Percentiles rank a stretch among this genome's conserved stretches.
Conservation (phyloP, 2,113 vertebrate genomes). For the Periophthalmodon schlosseri region DNA sequence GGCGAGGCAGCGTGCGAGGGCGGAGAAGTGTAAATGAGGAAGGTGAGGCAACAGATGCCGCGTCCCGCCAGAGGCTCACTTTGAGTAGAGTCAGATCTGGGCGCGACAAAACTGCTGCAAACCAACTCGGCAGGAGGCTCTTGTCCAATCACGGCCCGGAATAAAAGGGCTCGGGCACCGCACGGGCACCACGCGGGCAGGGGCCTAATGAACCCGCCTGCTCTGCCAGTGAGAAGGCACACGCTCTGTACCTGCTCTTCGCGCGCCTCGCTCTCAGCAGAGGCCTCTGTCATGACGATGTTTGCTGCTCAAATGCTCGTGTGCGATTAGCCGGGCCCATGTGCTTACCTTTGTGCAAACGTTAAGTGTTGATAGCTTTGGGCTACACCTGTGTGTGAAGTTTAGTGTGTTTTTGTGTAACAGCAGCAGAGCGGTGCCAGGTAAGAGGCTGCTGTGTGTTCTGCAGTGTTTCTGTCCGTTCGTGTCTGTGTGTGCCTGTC, state of each 20-base stretch:
- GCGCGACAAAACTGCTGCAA: constrained; percentile 99
- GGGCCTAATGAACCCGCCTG: constrained; percentile 66
- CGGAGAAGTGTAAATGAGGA: constrained; percentile 98
- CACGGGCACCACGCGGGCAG: constrained; percentile 85
- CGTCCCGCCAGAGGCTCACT: constrained; percentile 98
- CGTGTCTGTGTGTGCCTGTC: constrained; percentile 56
- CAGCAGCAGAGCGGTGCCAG: constrained; percentile 71
- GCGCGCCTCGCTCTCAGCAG: constrained; percentile 14
- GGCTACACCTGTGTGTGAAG: constrained; percentile 72
- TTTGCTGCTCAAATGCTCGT: constrained; percentile 23
- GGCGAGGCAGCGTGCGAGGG: constrained; percentile 78
- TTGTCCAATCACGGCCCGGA: constrained; percentile 97
- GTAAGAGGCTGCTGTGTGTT: constrained; percentile 60
- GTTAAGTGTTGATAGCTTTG: constrained; percentile 71
- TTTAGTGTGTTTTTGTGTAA: constrained; percentile 67
- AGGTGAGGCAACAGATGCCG: constrained; percentile 99
- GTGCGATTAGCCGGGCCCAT: constrained; percentile 16
- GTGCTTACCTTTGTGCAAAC: constrained; percentile 50
- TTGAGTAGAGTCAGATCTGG: constrained; percentile 97
- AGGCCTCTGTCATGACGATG: constrained; percentile 12
- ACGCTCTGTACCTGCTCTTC: constrained; percentile 59
- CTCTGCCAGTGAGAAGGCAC: constrained; percentile 59
- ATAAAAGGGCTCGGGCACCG: constrained; percentile 95
- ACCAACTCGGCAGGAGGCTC: constrained; percentile 96
- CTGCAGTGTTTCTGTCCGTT: constrained; percentile 29